Conservation (phyloP, 2,113 vertebrate genomes). For the Gopherus flavomarginatus region DNA sequence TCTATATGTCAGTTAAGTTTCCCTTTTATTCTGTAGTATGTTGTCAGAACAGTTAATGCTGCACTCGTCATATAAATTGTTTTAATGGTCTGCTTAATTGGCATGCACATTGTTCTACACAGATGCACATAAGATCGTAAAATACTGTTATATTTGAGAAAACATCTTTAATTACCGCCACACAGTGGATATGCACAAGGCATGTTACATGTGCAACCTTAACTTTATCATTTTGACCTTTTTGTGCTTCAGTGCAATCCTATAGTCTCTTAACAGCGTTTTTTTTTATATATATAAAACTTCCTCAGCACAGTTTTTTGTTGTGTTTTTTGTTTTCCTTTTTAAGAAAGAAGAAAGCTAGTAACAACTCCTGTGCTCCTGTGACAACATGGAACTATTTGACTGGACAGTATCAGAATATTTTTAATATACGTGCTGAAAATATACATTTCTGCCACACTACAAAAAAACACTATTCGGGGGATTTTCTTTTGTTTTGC, state of each 20-base stretch:
- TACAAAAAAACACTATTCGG: neutral
- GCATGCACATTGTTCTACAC: neutral
- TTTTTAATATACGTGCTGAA: neutral
- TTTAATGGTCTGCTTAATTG: constrained; percentile 71
- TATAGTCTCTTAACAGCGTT: neutral
- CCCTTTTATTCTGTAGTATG: neutral
- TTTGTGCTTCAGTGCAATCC: neutral
- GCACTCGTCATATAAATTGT: constrained; percentile 42
- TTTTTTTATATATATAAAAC: neutral
- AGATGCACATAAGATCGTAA: neutral
- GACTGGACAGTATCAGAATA: neutral
- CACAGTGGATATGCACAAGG: neutral
- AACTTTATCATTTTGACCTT: neutral
- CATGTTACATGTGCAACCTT: neutral
- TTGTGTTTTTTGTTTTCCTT: neutral
- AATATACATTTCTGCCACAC: neutral
- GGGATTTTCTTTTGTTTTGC: neutral
- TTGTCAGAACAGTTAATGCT: neutral
- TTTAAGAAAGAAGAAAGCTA: neutral
- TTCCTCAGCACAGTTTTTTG: neutral
- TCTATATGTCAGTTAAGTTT: neutral
- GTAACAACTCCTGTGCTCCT: neutral
- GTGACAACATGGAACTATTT: neutral
- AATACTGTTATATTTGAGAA: neutral
- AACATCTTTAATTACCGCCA: neutral